These are phyloP conservation scores for Habroteleia sp. DNA, from an alignment of 2,888 invertebrate species.

Conservation along the genomic window DNA sequence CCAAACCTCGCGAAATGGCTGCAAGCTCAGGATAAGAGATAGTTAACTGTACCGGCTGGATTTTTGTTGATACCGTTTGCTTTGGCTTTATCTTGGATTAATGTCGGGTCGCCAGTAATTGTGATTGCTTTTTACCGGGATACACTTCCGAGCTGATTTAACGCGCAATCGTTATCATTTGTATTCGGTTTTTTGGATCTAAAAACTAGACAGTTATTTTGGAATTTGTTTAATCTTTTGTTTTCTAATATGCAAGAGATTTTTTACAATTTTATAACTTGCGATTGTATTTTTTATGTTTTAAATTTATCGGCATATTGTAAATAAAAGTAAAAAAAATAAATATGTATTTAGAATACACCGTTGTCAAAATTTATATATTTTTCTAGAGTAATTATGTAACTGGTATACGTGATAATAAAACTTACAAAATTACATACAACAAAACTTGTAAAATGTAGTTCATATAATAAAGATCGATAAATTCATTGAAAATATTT, in stretches of 20 bases:
- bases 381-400: neutral
- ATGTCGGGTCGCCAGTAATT: constrained; percentile 45
- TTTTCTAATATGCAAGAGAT: too few relatives aligned
- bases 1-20: constrained; percentile 47
- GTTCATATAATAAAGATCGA: constrained; percentile 39
- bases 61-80: constrained; percentile 55
- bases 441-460: constrained; percentile 39
- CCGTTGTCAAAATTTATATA: neutral
- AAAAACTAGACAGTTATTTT: constrained; percentile 14
- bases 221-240: neutral
- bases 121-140: constrained; percentile 42
- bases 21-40: constrained; percentile 42
- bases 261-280: constrained; percentile 10
- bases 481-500: constrained; percentile 46
- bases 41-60: constrained; percentile 40
- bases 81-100: constrained; percentile 52
- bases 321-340: too few relatives aligned
- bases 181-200: constrained; percentile 29
- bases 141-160: constrained; percentile 40
- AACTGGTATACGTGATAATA: too few relatives aligned
- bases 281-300: too few relatives aligned
- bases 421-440: constrained; percentile 40
- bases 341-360: too few relatives aligned
- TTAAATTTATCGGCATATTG: too few relatives aligned
- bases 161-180: constrained; percentile 41